phyloP scores from a whole-genome alignment of 2,888 invertebrate species.

The Papilio demoleus region DNA sequence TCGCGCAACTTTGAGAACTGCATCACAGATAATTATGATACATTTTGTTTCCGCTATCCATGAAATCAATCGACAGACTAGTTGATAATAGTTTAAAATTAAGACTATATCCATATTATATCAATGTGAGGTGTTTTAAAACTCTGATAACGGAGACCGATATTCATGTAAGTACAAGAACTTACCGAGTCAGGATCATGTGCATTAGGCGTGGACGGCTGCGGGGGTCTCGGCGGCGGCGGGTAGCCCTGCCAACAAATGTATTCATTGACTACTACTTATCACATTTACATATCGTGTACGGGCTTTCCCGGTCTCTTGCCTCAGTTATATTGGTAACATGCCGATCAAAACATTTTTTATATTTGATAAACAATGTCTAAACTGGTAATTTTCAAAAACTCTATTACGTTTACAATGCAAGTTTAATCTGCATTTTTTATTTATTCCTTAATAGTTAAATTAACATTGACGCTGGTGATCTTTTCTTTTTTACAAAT shows the following conservation, averaged over 20 bases:
- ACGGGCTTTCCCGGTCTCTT: neutral
- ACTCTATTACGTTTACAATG: neutral
- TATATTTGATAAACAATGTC: neutral
- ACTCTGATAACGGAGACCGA: too few relatives aligned
- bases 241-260: slow-evolving; percentile 84
- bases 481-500: too few relatives aligned
- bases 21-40: slow-evolving; percentile 16
- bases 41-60: slow-evolving; percentile 9
- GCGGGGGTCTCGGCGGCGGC: slow-evolving; percentile 88
- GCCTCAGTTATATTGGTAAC: neutral
- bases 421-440: neutral
- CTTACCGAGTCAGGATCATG: slow-evolving; percentile 91
- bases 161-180: slow-evolving; percentile 48
- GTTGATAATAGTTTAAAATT: neutral
- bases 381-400: too few relatives aligned
- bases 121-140: too few relatives aligned
- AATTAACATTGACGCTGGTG: too few relatives aligned
- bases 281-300: neutral
- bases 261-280: slow-evolving; percentile 18
- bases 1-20: slow-evolving; percentile 39
- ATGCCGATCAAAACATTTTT: neutral
- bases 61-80: neutral
- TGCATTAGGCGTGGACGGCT: slow-evolving; percentile 90
- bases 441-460: too few relatives aligned
- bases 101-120: neutral